Evolutionary conservation across 2,888 invertebrate genomes (phyloP), one percentile per base, ranked within the genome.

Genomic region (Holacanthella duospinosa): DNA sequence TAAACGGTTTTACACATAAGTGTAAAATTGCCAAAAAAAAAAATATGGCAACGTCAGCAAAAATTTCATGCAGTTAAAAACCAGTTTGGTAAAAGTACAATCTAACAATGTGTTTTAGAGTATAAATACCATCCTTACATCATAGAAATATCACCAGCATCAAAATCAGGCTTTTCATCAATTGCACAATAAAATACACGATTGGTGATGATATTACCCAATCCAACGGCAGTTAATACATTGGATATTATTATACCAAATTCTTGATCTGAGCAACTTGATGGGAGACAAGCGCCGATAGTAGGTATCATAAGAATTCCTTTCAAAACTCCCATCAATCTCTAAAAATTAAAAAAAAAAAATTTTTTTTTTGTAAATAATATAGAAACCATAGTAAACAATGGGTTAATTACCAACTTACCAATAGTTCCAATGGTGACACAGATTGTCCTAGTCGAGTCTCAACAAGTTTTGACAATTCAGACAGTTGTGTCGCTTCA

Each of bases 211-310:
- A 76, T 62, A 4, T 72, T 59, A 4, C 26, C 26, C 27, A 29
- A 12, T 12, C 16, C n/a, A 28, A 43, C 4, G 2, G 59, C n/a
- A 12, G 64, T 19, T 16, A 77, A 67, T 6, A 72, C 73, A 65
- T 74, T 74, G 29, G 74, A 73, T 62, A 77, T 75, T 65, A 77
- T 75, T 19, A 64, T 61, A 29, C 75, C 66, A 1, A 79, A 71
- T 43, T 79, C 78, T 0, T 70, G 58, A 2, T 73, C 62, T 9
- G 71, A 69, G 69, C 81, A 81, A 1, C 77, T 74, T 29, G 77
- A 74, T 19, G 80, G 80, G 27, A 80, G 44, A 55, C 72, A 72
- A 19, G 63, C 54, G 12, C 64, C 68, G 1, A 69, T 36, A 1
- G 67, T 61, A 0, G 71, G 71, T 12, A 56, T 28, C 4, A 65